Conservation (phyloP, 2,113 vertebrate species). For the Sterrhoptilus dennistouni region DNA sequence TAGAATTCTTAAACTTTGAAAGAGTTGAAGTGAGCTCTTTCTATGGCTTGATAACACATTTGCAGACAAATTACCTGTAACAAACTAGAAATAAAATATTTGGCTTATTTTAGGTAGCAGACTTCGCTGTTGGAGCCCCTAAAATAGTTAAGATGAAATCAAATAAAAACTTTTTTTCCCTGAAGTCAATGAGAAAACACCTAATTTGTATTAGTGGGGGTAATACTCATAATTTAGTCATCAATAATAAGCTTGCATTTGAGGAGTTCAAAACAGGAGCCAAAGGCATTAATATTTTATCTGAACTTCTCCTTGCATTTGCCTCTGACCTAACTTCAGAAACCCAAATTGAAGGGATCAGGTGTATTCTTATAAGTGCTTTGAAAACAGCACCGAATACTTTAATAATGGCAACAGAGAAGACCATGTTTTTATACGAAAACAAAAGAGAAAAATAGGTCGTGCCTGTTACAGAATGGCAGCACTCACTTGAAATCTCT, state of each 20-base stretch:
- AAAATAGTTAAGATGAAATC: background rate
- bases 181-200: background rate
- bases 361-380: background rate
- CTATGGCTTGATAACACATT: background rate
- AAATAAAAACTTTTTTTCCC: rapidly evolving
- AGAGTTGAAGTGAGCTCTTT: background rate
- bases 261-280: background rate
- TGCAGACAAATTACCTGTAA: background rate
- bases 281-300: background rate
- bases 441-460: background rate
- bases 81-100: background rate
- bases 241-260: background rate
- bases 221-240: background rate
- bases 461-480: background rate
- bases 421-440: background rate
- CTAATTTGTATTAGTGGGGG: background rate
- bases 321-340: background rate
- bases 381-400: background rate
- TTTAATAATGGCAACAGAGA: background rate
- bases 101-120: background rate
- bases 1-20: background rate
- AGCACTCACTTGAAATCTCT: background rate
- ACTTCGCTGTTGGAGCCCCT: background rate
- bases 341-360: background rate
- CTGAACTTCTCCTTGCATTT: background rate